Evolutionary conservation across 2,113 vertebrate species (phyloP).

Genomic region (Salvelinus namaycush): DNA sequence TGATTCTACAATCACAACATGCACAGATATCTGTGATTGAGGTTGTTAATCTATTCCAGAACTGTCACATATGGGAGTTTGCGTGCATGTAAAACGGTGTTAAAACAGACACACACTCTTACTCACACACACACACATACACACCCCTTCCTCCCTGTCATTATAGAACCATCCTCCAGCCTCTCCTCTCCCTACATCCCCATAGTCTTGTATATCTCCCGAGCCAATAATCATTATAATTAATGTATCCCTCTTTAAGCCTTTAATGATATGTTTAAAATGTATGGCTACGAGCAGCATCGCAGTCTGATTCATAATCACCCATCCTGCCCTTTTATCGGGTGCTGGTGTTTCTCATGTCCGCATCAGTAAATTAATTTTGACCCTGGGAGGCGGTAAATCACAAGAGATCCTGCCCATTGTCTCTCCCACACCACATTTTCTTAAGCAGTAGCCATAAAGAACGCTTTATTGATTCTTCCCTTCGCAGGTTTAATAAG

Average conservation of each 20-base stretch:
- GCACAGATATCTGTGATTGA: too few relatives aligned
- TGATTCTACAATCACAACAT: too few relatives aligned
- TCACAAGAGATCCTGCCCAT: constrained; percentile 51
- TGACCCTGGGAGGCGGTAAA: constrained; percentile 62
- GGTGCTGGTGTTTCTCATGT: constrained; percentile 52
- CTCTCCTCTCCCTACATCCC: constrained; percentile 34
- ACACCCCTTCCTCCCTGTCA: constrained; percentile 18
- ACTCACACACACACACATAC: background rate
- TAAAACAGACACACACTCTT: background rate
- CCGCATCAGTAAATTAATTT: constrained; percentile 73
- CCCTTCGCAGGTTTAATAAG: constrained; percentile 66
- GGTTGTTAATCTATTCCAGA: too few relatives aligned
- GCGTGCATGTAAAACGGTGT: too few relatives aligned
- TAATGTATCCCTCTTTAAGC: constrained; percentile 58
- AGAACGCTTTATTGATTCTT: constrained; percentile 74
- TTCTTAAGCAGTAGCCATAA: constrained; percentile 70
- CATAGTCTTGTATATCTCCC: constrained; percentile 38
- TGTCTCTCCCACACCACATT: constrained; percentile 53
- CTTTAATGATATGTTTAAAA: constrained; percentile 66
- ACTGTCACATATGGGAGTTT: too few relatives aligned
- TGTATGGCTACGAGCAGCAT: constrained; percentile 61
- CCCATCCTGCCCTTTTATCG: constrained; percentile 59
- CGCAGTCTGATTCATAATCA: constrained; percentile 61
- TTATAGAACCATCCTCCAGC: constrained; percentile 21
- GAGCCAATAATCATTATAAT: constrained; percentile 63